Evolutionary conservation across 2,888 invertebrate species (phyloP), one percentile per base, ranked within the genome.

Genomic region (Cylloceria caligata): DNA sequence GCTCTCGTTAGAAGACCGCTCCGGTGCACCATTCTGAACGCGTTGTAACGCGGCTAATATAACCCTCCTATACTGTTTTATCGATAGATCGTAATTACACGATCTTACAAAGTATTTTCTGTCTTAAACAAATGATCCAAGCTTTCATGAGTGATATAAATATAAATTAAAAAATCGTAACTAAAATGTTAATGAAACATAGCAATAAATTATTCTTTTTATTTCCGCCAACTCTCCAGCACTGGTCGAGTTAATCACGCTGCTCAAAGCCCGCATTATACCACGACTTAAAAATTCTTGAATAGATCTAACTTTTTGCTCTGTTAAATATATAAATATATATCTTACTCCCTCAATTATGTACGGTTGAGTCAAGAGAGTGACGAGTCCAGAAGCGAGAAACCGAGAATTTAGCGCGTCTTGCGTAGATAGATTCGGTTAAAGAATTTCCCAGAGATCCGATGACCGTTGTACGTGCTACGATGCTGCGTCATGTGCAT

Each of bases 401-500:
- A 42, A 47, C 52, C 39, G 21, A 57, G 73, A 45, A 84, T 84
- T 84, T 76, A 72, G 79, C 76, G 76, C 62, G 81, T 81, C 76
- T 79, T 55, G 64, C 13, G 36, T 11, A 73, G 65, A 67, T 80
- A 83, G 68, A 80, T 83, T 81, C 69, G 72, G 72, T 42, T 57
- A 42, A 81, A 80, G 80, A 83, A 84, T 84, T 83, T 30, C 5
- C 55, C 75, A 77, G 57, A 62, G 64, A 73, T 57, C 64, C 71
- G 55, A 67, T 13, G 16, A 49, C 73, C 45, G 24, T 5, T 13
- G 27, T 60, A 16, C 16, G 65, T 7, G 16, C 65, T 57, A 65
- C 21, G 19, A n/a, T 36, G 3, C 4, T 47, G 13, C 11, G 27
- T 30, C 9, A 9, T 9, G 13, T 19, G n/a, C n/a, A n/a, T 16